These are phyloP conservation scores for Callospermophilus lateralis DNA, from an alignment of 2,113 vertebrate species.

Conservation along the genomic window DNA sequence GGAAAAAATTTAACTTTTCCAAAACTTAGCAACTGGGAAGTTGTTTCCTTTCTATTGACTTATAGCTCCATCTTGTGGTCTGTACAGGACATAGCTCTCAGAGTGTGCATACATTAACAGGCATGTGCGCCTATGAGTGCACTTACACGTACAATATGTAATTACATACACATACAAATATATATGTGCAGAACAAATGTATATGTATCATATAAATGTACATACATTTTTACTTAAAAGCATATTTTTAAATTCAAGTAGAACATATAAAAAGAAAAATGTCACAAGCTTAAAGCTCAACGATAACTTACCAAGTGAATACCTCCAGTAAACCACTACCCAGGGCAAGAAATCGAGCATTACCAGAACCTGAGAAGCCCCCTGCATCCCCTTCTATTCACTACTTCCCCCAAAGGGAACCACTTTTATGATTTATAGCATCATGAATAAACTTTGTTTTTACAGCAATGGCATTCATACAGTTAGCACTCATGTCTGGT, in stretches of 20 bases:
- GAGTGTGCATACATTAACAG: too few relatives aligned
- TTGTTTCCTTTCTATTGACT: not conserved
- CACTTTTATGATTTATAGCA: not conserved
- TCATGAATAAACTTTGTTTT: not conserved
- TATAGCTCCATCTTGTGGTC: conserved; percentile 61
- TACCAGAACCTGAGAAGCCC: too few relatives aligned
- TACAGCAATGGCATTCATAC: not conserved
- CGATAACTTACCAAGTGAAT: not conserved
- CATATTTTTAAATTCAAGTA: conserved; percentile 11
- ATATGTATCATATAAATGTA: not conserved
- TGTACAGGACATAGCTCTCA: not conserved
- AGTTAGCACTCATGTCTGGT: not conserved
- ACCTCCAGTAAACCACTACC: not conserved
- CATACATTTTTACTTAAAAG: not conserved
- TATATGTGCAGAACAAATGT: not conserved
- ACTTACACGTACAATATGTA: too few relatives aligned
- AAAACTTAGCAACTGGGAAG: not conserved
- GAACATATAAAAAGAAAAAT: not conserved
- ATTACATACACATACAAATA: too few relatives aligned
- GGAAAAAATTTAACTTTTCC: not conserved
- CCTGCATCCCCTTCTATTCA: not conserved
- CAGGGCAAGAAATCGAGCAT: not conserved
- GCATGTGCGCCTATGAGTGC: too few relatives aligned
- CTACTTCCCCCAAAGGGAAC: not conserved
- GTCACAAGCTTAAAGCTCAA: not conserved